A percentile compares a stretch with the other conserved stretches of the same genome.
These are phyloP conservation scores for Chaunax sp. DNA, from an alignment of 2,797 vertebrate genomes.

Conservation along the genomic window DNA sequence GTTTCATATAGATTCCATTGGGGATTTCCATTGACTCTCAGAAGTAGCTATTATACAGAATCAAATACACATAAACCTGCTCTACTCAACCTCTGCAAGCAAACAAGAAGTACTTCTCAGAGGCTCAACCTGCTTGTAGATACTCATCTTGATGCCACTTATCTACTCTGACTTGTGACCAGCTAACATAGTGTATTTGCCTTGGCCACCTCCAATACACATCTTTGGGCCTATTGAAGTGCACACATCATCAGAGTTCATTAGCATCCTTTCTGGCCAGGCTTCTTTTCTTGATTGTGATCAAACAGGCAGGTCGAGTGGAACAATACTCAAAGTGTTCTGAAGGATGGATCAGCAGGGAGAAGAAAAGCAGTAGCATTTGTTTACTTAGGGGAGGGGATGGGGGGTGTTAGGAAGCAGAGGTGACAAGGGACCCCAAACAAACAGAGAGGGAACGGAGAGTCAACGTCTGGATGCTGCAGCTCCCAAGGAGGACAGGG, in stretches of 20 bases:
- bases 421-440: conserved; percentile 68
- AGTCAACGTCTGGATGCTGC: conserved; percentile 60
- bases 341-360: conserved; percentile 25
- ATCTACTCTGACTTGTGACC: conserved; percentile 23
- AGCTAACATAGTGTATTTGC: conserved; percentile 53
- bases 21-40: too few relatives aligned
- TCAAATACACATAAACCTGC: conserved; percentile 9
- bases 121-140: conserved; percentile 40
- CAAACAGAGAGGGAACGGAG: conserved; percentile 50
- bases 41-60: not conserved
- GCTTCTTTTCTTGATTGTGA: conserved; percentile 72
- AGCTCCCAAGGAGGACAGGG: conserved; percentile 62
- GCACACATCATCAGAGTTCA: conserved; percentile 53
- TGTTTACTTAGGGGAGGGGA: conserved; percentile 70
- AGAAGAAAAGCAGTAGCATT: conserved; percentile 51
- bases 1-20: too few relatives aligned
- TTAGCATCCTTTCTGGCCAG: conserved; percentile 51
- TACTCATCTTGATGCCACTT: conserved; percentile 23
- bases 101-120: conserved; percentile 1
- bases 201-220: conserved; percentile 64
- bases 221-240: conserved; percentile 36
- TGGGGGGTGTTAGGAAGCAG: conserved; percentile 68
- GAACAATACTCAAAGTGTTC: conserved; percentile 27
- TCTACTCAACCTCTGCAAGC: not conserved
- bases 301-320: conserved; percentile 52